Conservation (phyloP, 2,888 invertebrate species). For the Ditula angustiorana region DNA sequence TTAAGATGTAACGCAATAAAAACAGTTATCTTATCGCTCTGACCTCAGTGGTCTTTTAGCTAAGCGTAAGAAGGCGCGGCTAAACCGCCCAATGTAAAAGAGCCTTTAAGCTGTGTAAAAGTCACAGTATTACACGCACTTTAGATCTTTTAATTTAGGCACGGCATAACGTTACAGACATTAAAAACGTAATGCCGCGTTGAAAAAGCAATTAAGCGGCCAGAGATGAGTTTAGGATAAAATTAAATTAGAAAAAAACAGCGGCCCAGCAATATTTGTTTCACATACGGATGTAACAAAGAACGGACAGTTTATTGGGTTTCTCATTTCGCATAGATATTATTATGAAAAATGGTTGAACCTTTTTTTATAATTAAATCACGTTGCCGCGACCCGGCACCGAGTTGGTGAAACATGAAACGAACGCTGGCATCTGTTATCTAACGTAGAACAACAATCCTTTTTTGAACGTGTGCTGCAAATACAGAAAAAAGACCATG, state of each 20-base stretch:
- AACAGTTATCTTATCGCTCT: too few species aligned
- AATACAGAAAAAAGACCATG: neutral
- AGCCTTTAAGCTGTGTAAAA: too few species aligned
- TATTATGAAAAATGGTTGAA: slow-evolving; percentile 22
- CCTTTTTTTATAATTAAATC: slow-evolving; percentile 27
- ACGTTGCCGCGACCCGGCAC: neutral
- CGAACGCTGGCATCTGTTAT: neutral
- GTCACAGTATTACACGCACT: neutral
- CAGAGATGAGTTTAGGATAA: slow-evolving; percentile 1
- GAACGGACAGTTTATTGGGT: slow-evolving; percentile 15
- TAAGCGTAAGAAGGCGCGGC: too few species aligned
- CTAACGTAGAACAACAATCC: neutral
- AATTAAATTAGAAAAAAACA: slow-evolving; percentile 11
- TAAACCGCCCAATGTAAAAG: too few species aligned
- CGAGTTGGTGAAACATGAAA: slow-evolving; percentile 10
- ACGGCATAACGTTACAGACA: neutral
- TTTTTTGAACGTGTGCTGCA: neutral
- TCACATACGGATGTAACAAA: slow-evolving; percentile 8
- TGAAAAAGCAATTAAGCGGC: neutral
- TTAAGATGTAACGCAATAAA: too few species aligned
- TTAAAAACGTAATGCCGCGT: neutral
- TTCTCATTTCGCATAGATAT: slow-evolving; percentile 21
- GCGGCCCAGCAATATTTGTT: slow-evolving; percentile 1
- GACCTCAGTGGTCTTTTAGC: too few species aligned
- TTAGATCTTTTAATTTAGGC: neutral